These are phyloP conservation scores for Carlito syrichta DNA, from an alignment of 2,113 vertebrate species.

Conservation along the genomic window DNA sequence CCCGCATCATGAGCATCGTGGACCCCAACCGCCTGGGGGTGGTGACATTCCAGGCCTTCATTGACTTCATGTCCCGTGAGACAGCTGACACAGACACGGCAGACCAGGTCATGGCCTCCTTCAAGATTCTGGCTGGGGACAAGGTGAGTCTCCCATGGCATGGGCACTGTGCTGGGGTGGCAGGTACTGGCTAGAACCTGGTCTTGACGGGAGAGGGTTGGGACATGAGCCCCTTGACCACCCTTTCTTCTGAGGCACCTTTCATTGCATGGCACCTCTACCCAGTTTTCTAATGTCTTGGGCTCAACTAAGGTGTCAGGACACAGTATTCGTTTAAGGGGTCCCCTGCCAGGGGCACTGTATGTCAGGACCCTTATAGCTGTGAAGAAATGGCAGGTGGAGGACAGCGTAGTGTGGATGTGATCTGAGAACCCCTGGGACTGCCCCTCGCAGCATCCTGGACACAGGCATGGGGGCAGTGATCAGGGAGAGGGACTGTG, in stretches of 20 bases:
- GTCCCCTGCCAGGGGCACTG: no score
- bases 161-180: rapidly evolving
- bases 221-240: neutral
- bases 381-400: neutral
- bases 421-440: neutral
- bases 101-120: slow-evolving; percentile 98
- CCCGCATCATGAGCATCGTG: slow-evolving; percentile 98
- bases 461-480: rapidly evolving
- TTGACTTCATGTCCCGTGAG: slow-evolving; percentile 99
- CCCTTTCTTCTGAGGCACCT: neutral
- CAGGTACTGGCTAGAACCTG: neutral
- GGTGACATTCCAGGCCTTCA: slow-evolving; percentile 98
- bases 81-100: slow-evolving; percentile 97
- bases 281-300: rapidly evolving
- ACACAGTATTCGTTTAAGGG: neutral
- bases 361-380: neutral
- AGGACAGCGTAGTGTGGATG: neutral
- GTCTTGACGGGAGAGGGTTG: neutral
- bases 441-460: neutral
- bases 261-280: neutral
- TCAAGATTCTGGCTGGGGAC: slow-evolving; percentile 98
- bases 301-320: neutral
- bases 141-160: slow-evolving; percentile 84
- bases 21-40: slow-evolving; percentile 97
- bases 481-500: neutral